Base-by-base conservation (phyloP, 2,113 vertebrate species). In the Calidris pygmaea region DNA sequence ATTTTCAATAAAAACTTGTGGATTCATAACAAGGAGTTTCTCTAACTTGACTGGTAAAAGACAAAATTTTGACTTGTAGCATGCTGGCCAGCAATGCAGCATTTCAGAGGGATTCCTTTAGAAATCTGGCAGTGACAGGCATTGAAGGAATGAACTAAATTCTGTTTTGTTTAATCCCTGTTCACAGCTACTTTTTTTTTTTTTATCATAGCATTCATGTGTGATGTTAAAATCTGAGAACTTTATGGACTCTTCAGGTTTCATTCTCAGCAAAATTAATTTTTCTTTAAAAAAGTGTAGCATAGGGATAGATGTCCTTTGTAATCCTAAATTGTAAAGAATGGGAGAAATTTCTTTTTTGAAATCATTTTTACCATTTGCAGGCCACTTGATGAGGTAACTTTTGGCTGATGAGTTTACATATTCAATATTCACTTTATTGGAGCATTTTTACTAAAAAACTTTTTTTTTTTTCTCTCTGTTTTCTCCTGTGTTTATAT, bases 381-480 rank as follows among this genome's bases (percentile, higher is more conserved):
- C 32, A 74, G 60, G 10, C 6, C 53, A 7, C 6, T 4, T 1
- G 1, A 6, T 1, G 34, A 66, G 12, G 4, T 60, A 73, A n/a
- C 19, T 4, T 87, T 29, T 60, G 87, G 3, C 34, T 62, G 23
- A 53, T 12, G 34, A 65, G 6, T 55, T 60, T 30, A 18, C 14
- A 3, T 67, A 26, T 78, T 6, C 9, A 37, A 24, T 48, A n/a
- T 32, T 56, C 7, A 14, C 26, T 80, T 83, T 4, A 48, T 23
- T 53, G 35, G 53, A 77, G 21, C 1, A 2, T 35, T 60, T 29
- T 72, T 35, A 45, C 23, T 17, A 9, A 52, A 67, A 53, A 32
- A 17, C 6, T 7, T 43, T 22, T 24, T 39, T 26, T 56, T 50
- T 24, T 30, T 35, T 62, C 26, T 35, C 20, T 23, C 32, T n/a